Evolutionary conservation across 2,113 vertebrate species (phyloP), one percentile per base, ranked within the genome.

Genomic region (Xiphophorus maculatus): DNA sequence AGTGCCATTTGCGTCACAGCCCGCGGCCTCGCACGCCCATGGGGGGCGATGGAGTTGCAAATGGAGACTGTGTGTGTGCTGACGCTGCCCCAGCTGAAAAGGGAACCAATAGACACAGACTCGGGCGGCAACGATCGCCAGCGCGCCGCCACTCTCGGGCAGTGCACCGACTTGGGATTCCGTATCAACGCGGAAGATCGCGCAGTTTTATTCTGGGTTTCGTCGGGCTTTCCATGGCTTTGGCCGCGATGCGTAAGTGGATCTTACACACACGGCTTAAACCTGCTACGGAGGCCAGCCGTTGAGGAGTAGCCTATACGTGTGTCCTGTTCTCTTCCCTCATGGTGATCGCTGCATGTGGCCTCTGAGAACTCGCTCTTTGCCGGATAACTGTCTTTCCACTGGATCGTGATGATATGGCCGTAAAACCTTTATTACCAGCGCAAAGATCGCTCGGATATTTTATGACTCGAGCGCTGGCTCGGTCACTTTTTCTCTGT

Each of bases 1-100:
- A 84, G 89, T 93, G 88, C 84, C 84, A 85, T 92, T 93, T 93
- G 93, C 92, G 92, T 93, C 91, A 93, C 91, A 85, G 90, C 90
- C 91, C 87, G 86, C 88, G 91, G 90, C 87, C 90, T 88, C 87
- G 87, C 82, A 92, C 87, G 91, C 88, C 93, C 93, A 90, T 89
- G 89, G 89, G 90, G 85, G 87, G 91, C 88, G 87, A 91, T 88
- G 93, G 90, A 90, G 92, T 89, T 90, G 92, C 92, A 89, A 92
- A 90, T 90, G 91, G 90, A 92, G 90, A 87, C 82, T 69, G 85
- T 81, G 74, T 75, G 85, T 84, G 85, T 81, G 88, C 85, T 91
- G 87, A 91, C 89, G 92, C 91, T 90, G 90, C 82, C 87, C 87
- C 90, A 80, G 89, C 88, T 87, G 90, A 92, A 88, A 54, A 80